Evolutionary conservation across 1,140 invertebrate species (phyloP).

Genomic region (Mizuhopecten yessoensis): DNA sequence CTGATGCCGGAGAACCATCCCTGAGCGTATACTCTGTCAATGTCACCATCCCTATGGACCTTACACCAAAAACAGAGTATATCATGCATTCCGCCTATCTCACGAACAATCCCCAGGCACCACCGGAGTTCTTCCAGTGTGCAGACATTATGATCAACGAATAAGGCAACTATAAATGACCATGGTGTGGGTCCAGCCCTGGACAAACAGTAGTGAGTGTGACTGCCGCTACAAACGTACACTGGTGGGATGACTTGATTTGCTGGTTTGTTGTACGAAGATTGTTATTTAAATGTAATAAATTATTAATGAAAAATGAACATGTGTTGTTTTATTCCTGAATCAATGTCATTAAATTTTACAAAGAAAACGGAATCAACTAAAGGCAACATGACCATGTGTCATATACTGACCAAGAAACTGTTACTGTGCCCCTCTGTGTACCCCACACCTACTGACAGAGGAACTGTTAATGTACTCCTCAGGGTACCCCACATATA

Average conservation of each 20-base stretch:
- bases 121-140: slow-evolving; percentile 46
- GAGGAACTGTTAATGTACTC: too few species aligned
- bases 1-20: slow-evolving; percentile 45
- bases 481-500: too few species aligned
- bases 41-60: slow-evolving; percentile 42
- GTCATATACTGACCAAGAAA: too few species aligned
- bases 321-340: too few species aligned
- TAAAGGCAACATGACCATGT: too few species aligned
- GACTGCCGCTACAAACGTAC: neutral
- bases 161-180: neutral
- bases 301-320: neutral
- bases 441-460: too few species aligned
- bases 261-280: neutral
- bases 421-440: too few species aligned
- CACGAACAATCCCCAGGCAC: slow-evolving; percentile 47
- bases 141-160: slow-evolving; percentile 23
- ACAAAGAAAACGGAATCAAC: too few species aligned
- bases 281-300: neutral
- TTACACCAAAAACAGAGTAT: neutral
- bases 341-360: too few species aligned
- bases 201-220: too few species aligned
- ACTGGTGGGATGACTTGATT: neutral
- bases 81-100: slow-evolving; percentile 14
- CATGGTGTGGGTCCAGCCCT: neutral
- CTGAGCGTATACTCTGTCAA: slow-evolving; percentile 41